A percentile compares a stretch with the other conserved stretches of the same genome.
Conservation (phyloP, 2,113 vertebrate species). For the Pomatorhinus ruficollis region DNA sequence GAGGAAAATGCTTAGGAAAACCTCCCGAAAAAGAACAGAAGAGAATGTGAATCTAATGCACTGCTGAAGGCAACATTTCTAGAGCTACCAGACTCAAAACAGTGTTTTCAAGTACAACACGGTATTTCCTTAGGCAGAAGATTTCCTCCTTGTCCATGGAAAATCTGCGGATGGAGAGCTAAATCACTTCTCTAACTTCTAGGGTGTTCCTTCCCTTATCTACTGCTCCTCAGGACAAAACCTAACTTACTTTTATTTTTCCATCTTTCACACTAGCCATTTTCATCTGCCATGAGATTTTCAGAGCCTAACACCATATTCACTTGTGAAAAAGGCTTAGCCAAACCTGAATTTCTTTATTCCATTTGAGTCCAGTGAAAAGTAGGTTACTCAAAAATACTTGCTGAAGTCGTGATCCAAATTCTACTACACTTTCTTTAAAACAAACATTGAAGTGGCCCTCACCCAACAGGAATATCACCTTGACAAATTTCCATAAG, state of each 20-base stretch:
- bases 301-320: background rate
- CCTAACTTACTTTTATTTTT: background rate
- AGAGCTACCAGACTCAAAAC: background rate
- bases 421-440: background rate
- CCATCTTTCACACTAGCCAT: background rate
- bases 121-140: background rate
- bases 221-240: background rate
- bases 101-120: background rate
- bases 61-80: background rate
- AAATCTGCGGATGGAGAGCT: background rate
- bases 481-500: background rate
- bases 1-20: background rate
- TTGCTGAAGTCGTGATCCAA: background rate
- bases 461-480: background rate
- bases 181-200: background rate
- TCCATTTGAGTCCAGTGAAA: background rate
- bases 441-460: background rate
- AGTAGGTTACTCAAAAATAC: background rate
- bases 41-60: background rate
- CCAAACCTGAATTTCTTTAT: background rate
- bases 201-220: background rate
- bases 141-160: background rate
- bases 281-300: background rate
- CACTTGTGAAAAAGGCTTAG: background rate
- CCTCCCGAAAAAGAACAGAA: background rate